Evolutionary conservation across 1,140 invertebrate genomes (phyloP).

Genomic region (Ectropis grisescens): DNA sequence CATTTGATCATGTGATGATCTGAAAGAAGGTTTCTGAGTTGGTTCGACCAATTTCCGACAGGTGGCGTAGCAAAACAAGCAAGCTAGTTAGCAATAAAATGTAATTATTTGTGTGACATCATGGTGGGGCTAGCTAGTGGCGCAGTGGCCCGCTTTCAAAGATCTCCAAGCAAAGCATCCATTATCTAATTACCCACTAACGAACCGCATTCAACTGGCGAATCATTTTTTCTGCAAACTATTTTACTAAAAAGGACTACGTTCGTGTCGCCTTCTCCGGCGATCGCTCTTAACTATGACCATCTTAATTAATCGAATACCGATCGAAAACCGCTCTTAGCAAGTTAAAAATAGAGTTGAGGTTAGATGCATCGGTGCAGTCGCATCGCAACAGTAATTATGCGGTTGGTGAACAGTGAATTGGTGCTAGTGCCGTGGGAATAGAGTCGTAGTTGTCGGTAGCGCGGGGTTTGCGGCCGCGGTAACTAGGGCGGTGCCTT

Average conservation of each 20-base stretch:
- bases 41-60: too few relatives aligned
- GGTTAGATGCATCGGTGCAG: conserved; percentile 5
- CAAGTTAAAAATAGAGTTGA: conserved; percentile 3
- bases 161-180: too few relatives aligned
- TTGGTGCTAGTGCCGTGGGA: conserved; percentile 7
- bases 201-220: too few relatives aligned
- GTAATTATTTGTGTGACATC: too few relatives aligned
- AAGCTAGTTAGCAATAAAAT: too few relatives aligned
- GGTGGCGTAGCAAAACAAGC: too few relatives aligned
- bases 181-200: too few relatives aligned
- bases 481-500: conserved; percentile 32
- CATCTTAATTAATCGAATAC: conserved; percentile 4
- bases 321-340: conserved; percentile 5
- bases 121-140: too few relatives aligned
- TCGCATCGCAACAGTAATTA: conserved; percentile 1
- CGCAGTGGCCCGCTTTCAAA: too few relatives aligned
- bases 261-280: conserved; percentile 21
- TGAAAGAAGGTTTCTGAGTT: too few relatives aligned
- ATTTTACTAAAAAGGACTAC: conserved; percentile 27
- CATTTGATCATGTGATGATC: too few relatives aligned
- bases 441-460: conserved; percentile 6
- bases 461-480: background rate
- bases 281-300: conserved; percentile 14
- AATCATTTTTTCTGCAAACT: conserved; percentile 25
- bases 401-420: conserved; percentile 6